phyloP scores from a whole-genome alignment of 2,797 vertebrate species.

The Florisuga fusca region DNA sequence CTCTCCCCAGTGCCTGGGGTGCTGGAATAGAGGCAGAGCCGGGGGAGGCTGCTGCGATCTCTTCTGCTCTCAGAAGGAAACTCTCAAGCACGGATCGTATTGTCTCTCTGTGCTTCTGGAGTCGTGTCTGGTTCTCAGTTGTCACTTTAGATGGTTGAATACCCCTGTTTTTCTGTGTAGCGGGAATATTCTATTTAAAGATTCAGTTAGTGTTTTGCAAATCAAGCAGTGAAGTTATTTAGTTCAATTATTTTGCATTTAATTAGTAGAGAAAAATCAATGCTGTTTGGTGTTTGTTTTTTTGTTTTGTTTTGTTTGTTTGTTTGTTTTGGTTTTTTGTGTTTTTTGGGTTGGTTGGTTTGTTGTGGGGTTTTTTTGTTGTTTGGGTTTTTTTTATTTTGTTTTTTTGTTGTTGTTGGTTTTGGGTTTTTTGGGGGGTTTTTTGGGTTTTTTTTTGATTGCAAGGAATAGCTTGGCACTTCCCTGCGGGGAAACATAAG shows the following conservation, averaged over 20 bases:
- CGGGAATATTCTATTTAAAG: conserved; percentile 42
- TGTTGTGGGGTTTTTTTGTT: too few relatives aligned
- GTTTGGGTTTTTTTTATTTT: too few relatives aligned
- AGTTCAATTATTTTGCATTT: conserved; percentile 62
- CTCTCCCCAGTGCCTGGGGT: not conserved
- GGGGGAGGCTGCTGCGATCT: not conserved
- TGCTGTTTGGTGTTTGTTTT: not conserved
- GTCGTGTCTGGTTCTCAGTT: conserved; percentile 45
- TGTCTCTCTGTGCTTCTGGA: conserved; percentile 59
- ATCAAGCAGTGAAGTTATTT: conserved; percentile 46
- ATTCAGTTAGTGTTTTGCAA: conserved; percentile 48
- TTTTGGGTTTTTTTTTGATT: not conserved
- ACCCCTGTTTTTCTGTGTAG: not conserved
- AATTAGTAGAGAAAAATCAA: conserved; percentile 52
- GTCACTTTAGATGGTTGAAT: conserved; percentile 31
- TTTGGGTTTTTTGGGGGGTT: too few relatives aligned
- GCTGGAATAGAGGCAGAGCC: not conserved
- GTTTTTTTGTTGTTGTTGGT: too few relatives aligned
- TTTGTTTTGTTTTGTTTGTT: too few relatives aligned
- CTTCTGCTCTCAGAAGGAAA: not conserved
- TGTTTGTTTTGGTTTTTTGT: too few relatives aligned
- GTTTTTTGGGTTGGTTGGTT: too few relatives aligned
- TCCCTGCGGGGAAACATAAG: not conserved
- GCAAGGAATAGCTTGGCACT: not conserved
- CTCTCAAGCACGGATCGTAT: not conserved